These are phyloP conservation scores for Silurus meridionalis DNA, from an alignment of 2,113 vertebrate species.

Conservation along the genomic window DNA sequence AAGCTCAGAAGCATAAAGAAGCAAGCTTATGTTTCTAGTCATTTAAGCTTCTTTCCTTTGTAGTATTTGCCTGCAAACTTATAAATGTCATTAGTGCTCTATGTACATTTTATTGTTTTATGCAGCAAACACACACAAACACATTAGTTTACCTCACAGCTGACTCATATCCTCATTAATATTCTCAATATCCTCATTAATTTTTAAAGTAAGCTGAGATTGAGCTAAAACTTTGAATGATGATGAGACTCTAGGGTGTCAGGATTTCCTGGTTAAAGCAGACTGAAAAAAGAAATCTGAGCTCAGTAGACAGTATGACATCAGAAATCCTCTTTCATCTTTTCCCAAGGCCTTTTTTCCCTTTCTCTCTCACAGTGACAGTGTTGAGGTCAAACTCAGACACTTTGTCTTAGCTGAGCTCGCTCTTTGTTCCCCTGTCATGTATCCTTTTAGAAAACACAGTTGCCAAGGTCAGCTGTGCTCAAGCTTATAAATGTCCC, in stretches of 20 bases:
- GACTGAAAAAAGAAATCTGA: not conserved
- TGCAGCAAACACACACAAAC: conserved; percentile 12
- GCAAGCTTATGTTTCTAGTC: conserved; percentile 30
- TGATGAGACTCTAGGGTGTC: conserved; percentile 21
- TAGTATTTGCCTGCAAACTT: conserved; percentile 2
- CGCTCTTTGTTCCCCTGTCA: conserved; percentile 29
- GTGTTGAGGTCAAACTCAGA: conserved; percentile 26
- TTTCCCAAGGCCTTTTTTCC: not conserved
- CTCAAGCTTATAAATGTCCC: conserved; percentile 23
- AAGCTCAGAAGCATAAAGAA: conserved; percentile 7
- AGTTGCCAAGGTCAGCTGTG: conserved; percentile 25
- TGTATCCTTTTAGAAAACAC: conserved; percentile 40
- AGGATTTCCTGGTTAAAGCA: conserved; percentile 25
- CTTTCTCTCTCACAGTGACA: not conserved
- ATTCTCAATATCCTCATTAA: conserved; percentile 71
- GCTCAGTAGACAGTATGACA: not conserved
- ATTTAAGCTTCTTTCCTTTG: not conserved
- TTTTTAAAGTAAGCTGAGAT: conserved; percentile 53
- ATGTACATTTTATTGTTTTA: conserved; percentile 55
- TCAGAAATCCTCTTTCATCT: conserved; percentile 27
- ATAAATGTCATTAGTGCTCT: conserved; percentile 61
- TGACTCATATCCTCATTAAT: too few relatives aligned
- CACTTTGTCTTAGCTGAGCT: conserved; percentile 30
- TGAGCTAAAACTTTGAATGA: conserved; percentile 9
- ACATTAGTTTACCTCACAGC: not conserved